Evolutionary conservation across 2,113 vertebrate species (phyloP), one percentile per base, ranked within the genome.

Genomic region (Siniperca knerii): DNA sequence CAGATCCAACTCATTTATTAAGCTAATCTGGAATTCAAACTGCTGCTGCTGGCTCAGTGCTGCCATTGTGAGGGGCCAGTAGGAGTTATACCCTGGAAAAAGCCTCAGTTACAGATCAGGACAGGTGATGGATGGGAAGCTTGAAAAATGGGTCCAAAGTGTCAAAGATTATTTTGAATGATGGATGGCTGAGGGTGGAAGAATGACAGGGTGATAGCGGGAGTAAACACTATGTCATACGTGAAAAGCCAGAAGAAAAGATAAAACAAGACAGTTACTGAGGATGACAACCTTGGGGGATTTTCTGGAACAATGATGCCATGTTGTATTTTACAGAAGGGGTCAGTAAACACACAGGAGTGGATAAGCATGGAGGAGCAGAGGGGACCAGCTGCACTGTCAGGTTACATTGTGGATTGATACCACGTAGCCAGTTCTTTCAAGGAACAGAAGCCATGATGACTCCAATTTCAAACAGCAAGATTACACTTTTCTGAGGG

Each of bases 391-490:
- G 77, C 87, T 79, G 76, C 73, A 46, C 25, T 4, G 69, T 15
- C 20, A 4, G 75, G 35, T 55, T 25, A 54, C 74, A 77, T 46
- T 65, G 82, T 61, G 68, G 50, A 82, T 81, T 77, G 66, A 77
- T 48, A 37, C 33, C 76, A 52, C 35, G 29, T 50, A 75, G 77
- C 70, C 79, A 77, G 37, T 84, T 79, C 75, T 73, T 52, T 77
- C 9, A 42, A 60, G 72, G 61, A 81, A 77, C 20, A 12, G 70
- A 83, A 77, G 70, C 66, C 50, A 9, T 2, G 50, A 50, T 54
- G 58, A 76, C 65, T 79, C 61, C 89, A 83, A 77, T 90, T 81
- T 89, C 78, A 80, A 73, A 70, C 77, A 12, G 50, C 40, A 13
- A 69, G 84, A 90, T 87, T 83, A 79, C 65, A 42, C 62, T 76